Conservation (phyloP, 2,888 invertebrate genomes). For the Ichneumoninae sp. region DNA sequence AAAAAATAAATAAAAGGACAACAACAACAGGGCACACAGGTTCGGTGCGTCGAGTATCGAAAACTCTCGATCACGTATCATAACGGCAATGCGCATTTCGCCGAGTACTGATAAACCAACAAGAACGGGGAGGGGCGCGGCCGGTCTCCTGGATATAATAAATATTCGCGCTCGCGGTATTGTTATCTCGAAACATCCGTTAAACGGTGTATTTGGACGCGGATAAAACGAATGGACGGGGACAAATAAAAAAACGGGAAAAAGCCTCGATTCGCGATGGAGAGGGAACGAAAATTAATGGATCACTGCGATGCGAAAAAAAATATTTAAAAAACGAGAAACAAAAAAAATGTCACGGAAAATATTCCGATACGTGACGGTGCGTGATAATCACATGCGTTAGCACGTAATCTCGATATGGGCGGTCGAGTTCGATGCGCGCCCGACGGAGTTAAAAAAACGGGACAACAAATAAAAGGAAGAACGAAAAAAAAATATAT, state of each 20-base stretch:
- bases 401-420: slow-evolving; percentile 55
- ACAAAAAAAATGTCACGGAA: slow-evolving; percentile 17
- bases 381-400: slow-evolving; percentile 56
- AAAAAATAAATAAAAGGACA: slow-evolving; percentile 29
- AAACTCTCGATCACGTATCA: slow-evolving; percentile 69
- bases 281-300: slow-evolving; percentile 35
- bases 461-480: background rate
- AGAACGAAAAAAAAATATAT: slow-evolving; percentile 14
- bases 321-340: slow-evolving; percentile 2
- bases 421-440: slow-evolving; percentile 18
- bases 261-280: slow-evolving; percentile 9
- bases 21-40: background rate
- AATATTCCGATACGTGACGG: slow-evolving; percentile 39
- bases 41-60: slow-evolving; percentile 57
- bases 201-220: slow-evolving; percentile 70
- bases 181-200: slow-evolving; percentile 73
- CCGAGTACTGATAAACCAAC: slow-evolving; percentile 63
- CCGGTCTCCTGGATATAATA: slow-evolving; percentile 70
- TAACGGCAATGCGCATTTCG: slow-evolving; percentile 54
- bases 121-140: slow-evolving; percentile 7
- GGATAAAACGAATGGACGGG: slow-evolving; percentile 67
- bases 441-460: background rate
- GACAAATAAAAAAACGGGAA: slow-evolving; percentile 55
- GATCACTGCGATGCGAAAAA: slow-evolving; percentile 38
- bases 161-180: slow-evolving; percentile 68